Evolutionary conservation across 2,113 vertebrate genomes (phyloP), one percentile per base, ranked within the genome.

Genomic region (Oceanites oceanicus): DNA sequence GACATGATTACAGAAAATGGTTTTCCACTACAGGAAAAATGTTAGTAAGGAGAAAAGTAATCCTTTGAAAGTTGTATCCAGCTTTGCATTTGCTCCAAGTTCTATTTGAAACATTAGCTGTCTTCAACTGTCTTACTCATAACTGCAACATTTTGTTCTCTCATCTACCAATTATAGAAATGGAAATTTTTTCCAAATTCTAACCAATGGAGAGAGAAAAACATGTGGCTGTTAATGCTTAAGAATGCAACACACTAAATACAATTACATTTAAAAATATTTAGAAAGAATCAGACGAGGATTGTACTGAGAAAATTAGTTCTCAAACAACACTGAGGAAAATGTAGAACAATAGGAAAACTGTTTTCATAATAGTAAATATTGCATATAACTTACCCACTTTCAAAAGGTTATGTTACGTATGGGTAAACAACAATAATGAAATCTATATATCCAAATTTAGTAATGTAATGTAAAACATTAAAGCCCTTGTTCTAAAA

Each of bases 1-100:
- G 29, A 3, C 14, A 58, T 26, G 85, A 55, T 34, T 55, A 9
- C 7, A 85, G 15, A 36, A 85, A 78, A 73, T 0, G 0, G 0
- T 26, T 78, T 81, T 50, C 40, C 2, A 26, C 6, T 55, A 21
- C 2, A 65, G 8, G 6, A 73, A 58, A 61, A 40, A 50, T 13
- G 0, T 22, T 70, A 44, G 6, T 45, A 34, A 77, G 5, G 19
- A 75, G 17, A 34, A 61, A 34, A 47, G 3, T 36, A 75, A 56
- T 40, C 9, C 5, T 76, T 80, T 67, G 42, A 71, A 85, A 59
- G 9, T 17, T 63, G 1, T 30, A 53, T 65, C 6, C 22, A 13
- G 7, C 22, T 63, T 80, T 85, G 22, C 7, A 38, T 47, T 90
- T 88, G 1, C 11, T 84, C 4, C 4, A 62, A 56, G 7, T n/a